Evolutionary conservation across 2,113 vertebrate genomes (phyloP), one percentile per base, ranked within the genome.

Genomic region (Labeo catla): DNA sequence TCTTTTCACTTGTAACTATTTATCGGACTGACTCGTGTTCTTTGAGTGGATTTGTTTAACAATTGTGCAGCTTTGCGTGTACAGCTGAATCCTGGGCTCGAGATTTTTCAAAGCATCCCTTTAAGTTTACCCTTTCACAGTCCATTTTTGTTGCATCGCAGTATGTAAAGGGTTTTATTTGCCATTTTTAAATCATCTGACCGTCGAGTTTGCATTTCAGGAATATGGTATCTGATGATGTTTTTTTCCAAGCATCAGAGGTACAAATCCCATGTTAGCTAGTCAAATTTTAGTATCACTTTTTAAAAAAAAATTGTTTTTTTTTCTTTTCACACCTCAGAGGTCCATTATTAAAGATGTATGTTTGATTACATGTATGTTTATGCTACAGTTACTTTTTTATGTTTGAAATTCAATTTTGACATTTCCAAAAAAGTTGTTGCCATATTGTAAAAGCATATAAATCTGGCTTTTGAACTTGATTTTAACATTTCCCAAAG

Each of bases 11-110:
- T 83, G 78, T 85, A 85, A 87, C 80, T 80, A 84, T 85, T 88
- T 81, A 84, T 87, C 72, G 63, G 79, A 84, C 70, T 88, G 74
- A 83, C 61, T 80, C 50, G 81, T 87, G 81, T 84, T 80, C 82
- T 84, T 89, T 77, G 63, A 77, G 84, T 88, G 85, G 59, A 45
- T 84, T 54, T 84, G 43, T 86, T 81, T 68, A 83, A 47, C 59
- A 65, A 43, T 87, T 66, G 19, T 86, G 65, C 49, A 83, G 77
- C 72, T 82, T 87, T 63, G 43, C 16, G 28, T 79, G 54, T 80
- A 80, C 52, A 76, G 79, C 70, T 76, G 43, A 74, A 63, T 78
- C 34, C 70, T 76, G 59, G 84, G 68, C 28, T 85, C 34, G 15
- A 28, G 77, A 43, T 85, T 47, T 43, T 47, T 84, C 49, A 81